Base-by-base conservation (phyloP, 2,113 vertebrate species). In the Amblyopsis rosae region DNA sequence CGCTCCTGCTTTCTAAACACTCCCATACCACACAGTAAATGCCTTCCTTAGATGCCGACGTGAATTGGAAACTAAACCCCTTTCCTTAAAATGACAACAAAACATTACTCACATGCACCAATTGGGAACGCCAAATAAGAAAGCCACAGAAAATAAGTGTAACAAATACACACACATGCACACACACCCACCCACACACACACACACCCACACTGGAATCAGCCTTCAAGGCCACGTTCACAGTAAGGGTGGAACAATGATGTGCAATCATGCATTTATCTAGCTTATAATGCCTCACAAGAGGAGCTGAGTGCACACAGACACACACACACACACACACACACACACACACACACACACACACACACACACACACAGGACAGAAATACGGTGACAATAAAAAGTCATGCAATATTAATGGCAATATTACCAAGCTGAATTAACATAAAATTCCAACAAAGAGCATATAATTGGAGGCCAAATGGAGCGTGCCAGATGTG, bases 261-360 rank as follows among this genome's bases (percentile, higher is more conserved):
- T 8, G 35, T 41, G 35, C 35, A 41, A 41, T 41, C 35, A 41
- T 41, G 35, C 5, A 41, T 41, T 41, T 5, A 41, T 26, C 26
- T 26, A 3, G 1, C 35, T 41, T 8, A 41, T 41, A 6, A 41
- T 5, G 35, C 35, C 7, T 8, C 35, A 41, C 35, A 41, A 41
- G 5, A 41, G 35, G 35, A 8, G 35, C 35, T 41, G 35, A 10
- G 10, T 13, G 46, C n/a, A n/a, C 12, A 65, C 35, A 55, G 32
- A 65, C n/a, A 53, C 12, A 32, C 49, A 9, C 50, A 65, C 61
- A 63, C 16, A 66, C 26, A 19, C 16, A 50, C 17, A 19, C 62
- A 50, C 6, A 10, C 45, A 58, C 17, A 59, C 19, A 59, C 56
- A 59, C 56, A 59, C 19, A 26, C 56, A 59, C 56, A 26, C 11